Conservation (phyloP, 2,888 invertebrate genomes). For the Ischnus inquisitorius region DNA sequence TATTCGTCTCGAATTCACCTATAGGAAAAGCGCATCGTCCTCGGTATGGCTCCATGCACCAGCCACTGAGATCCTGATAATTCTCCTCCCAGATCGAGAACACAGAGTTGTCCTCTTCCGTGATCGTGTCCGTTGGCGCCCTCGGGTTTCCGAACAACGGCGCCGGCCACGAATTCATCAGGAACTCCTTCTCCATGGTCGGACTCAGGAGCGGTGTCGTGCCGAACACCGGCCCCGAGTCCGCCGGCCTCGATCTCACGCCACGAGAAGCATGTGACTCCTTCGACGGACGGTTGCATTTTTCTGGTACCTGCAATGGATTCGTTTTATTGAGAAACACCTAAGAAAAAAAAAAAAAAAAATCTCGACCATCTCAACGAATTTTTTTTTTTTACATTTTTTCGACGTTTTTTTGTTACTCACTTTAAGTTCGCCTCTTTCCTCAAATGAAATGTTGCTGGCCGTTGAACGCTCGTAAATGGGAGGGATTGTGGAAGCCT, state of each 20-base stretch:
- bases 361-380: not conserved
- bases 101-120: slow-evolving; percentile 71
- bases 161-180: slow-evolving; percentile 71
- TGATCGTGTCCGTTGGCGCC: slow-evolving; percentile 35
- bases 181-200: slow-evolving; percentile 77
- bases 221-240: slow-evolving; percentile 69
- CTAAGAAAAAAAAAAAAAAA: slow-evolving; percentile 47
- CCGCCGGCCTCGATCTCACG: slow-evolving; percentile 80
- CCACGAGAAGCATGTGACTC: slow-evolving; percentile 83
- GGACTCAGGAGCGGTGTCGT: slow-evolving; percentile 78
- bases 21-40: slow-evolving; percentile 82
- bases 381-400: slow-evolving; percentile 5
- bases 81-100: slow-evolving; percentile 86
- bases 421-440: slow-evolving; percentile 81
- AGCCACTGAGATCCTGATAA: slow-evolving; percentile 90
- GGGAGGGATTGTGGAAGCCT: slow-evolving; percentile 84
- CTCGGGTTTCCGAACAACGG: slow-evolving; percentile 46
- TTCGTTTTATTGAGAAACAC: slow-evolving; percentile 63
- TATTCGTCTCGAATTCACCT: slow-evolving; percentile 82
- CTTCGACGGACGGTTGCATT: slow-evolving; percentile 80
- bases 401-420: slow-evolving; percentile 70
- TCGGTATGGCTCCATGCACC: slow-evolving; percentile 85
- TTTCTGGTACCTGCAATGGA: slow-evolving; percentile 76
- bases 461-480: slow-evolving; percentile 82
- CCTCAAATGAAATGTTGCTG: slow-evolving; percentile 84